Evolutionary conservation across 23 tunicate species (phyloP).

Genomic region (Phallusia fumigata): DNA sequence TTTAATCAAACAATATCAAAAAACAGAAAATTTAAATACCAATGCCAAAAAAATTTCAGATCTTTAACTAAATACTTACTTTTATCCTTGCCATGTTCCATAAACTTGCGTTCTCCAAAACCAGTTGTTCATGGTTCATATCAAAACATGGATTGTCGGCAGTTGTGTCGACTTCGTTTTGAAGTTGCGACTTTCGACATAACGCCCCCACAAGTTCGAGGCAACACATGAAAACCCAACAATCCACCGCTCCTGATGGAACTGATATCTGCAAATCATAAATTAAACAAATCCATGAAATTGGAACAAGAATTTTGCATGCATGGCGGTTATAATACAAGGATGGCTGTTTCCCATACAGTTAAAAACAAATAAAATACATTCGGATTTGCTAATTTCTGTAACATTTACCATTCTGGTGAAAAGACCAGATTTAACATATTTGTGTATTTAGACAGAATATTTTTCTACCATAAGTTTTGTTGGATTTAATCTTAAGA

Average conservation of each 20-base stretch:
- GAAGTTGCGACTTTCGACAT: slow-evolving; percentile 14
- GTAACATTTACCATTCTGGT: not conserved
- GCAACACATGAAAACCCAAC: slow-evolving; percentile 91
- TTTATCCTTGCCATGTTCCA: slow-evolving; percentile 86
- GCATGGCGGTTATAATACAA: no score
- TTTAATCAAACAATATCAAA: not conserved
- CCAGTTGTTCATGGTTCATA: slow-evolving; percentile 39
- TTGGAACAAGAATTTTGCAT: no score
- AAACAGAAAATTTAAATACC: not conserved
- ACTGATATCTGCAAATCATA: slow-evolving; percentile 39
- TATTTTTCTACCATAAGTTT: no score
- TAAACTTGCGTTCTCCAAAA: slow-evolving; percentile 74
- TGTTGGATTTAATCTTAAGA: no score
- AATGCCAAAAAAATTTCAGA: no score
- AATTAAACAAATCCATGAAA: no score
- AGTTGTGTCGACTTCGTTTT: not conserved
- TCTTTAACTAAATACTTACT: slow-evolving; percentile 37
- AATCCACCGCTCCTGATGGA: slow-evolving; percentile 68
- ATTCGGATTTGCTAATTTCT: no score
- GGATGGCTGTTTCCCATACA: no score
- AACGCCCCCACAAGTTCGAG: slow-evolving; percentile 70
- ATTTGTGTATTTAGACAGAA: no score
- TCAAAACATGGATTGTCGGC: slow-evolving; percentile 5
- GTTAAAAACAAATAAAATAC: no score
- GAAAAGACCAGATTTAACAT: not conserved